phyloP scores from a whole-genome alignment of 2,113 vertebrate genomes.

The Megaleporinus macrocephalus region DNA sequence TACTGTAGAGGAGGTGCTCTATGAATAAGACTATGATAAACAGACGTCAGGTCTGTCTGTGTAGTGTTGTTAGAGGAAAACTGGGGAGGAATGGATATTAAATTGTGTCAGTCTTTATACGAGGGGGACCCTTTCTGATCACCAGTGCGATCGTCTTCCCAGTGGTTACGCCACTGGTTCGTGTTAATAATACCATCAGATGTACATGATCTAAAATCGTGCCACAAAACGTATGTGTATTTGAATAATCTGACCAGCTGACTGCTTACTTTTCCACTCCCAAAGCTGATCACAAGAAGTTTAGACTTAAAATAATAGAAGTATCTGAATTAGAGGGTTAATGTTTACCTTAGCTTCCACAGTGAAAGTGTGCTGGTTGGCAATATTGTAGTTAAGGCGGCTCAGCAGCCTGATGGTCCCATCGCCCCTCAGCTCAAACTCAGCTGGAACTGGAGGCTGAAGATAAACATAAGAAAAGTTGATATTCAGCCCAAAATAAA shows the following conservation, averaged over 20 bases:
- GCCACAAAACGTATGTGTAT: not conserved
- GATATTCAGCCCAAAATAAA: no score
- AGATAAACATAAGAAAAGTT: not conserved
- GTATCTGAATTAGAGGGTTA: not conserved
- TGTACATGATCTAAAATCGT: no score
- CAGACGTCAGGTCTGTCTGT: no score
- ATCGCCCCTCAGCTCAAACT: conserved; percentile 70
- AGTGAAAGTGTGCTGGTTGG: conserved; percentile 68
- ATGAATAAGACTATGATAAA: no score
- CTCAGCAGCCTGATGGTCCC: conserved; percentile 70
- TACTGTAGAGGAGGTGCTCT: no score
- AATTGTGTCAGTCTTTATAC: no score
- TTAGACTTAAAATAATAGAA: not conserved
- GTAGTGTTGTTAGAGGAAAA: no score
- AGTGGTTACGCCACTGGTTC: no score
- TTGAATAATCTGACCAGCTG: not conserved
- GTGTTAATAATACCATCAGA: no score
- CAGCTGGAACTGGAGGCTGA: conserved; percentile 69
- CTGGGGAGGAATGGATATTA: no score
- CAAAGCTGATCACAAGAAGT: not conserved
- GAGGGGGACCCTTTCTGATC: no score
- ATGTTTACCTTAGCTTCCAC: conserved; percentile 75
- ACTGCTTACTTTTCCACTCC: not conserved
- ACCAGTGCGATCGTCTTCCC: no score
- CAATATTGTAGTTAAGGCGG: conserved; percentile 75